Conservation (phyloP, 2,888 invertebrate genomes). For the Cantharis lateralis region DNA sequence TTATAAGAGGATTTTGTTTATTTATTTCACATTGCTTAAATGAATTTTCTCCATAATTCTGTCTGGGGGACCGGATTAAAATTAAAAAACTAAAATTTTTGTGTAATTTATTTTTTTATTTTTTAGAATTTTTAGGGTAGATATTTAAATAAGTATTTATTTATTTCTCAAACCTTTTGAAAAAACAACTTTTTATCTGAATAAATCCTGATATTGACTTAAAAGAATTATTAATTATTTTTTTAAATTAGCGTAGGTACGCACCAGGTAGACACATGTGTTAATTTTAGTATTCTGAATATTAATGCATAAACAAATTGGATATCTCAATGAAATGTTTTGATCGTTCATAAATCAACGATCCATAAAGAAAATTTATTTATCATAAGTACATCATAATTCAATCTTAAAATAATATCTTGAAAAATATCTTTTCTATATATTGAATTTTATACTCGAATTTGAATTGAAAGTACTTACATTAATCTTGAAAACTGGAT, state of each 20-base stretch:
- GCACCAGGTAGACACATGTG: neutral
- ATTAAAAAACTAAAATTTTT: too few species aligned
- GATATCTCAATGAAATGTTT: neutral
- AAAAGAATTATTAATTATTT: too few species aligned
- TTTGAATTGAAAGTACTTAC: neutral
- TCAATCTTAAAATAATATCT: neutral
- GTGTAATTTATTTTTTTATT: too few species aligned
- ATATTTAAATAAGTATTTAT: too few species aligned
- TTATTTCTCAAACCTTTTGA: too few species aligned
- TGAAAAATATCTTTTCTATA: neutral
- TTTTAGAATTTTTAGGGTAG: too few species aligned
- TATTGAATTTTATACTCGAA: neutral
- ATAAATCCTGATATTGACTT: too few species aligned
- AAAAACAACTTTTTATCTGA: too few species aligned
- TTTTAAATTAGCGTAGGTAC: neutral
- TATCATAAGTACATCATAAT: neutral
- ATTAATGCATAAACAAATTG: neutral
- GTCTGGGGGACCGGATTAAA: too few species aligned
- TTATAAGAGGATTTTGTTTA: too few species aligned
- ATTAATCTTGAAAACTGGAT: neutral
- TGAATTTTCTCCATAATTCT: too few species aligned
- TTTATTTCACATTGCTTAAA: too few species aligned
- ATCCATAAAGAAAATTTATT: neutral
- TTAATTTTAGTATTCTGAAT: neutral
- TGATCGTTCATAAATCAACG: neutral